phyloP scores from a whole-genome alignment of 2,113 vertebrate genomes.

The Dicrurus megarhynchus region DNA sequence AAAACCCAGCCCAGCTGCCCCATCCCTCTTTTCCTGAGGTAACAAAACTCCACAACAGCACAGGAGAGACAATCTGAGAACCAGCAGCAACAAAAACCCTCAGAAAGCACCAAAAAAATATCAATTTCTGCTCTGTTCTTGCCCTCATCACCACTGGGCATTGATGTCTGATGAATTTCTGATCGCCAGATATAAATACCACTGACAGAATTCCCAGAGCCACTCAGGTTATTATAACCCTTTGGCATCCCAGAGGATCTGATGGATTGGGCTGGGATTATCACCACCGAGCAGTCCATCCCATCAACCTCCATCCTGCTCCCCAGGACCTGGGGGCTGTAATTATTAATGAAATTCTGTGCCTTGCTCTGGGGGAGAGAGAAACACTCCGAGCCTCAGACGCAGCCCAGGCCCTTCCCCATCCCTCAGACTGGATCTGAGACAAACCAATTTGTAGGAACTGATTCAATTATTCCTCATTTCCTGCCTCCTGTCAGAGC shows the following conservation, averaged over 20 bases:
- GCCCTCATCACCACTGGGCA: neutral
- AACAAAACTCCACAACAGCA: neutral
- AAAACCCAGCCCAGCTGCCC: neutral
- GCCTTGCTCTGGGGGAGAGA: neutral
- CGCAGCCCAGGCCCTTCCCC: neutral
- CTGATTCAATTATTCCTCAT: slow-evolving; percentile 24
- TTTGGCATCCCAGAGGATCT: neutral
- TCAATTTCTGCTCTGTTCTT: neutral
- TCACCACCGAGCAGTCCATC: neutral
- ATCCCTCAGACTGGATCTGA: neutral
- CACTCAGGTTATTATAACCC: neutral
- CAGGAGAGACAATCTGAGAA: neutral
- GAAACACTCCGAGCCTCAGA: neutral
- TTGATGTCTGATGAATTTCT: neutral
- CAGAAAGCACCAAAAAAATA: neutral
- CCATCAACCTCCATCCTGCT: neutral
- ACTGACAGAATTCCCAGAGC: neutral
- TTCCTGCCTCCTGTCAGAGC: neutral
- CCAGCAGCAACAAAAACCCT: neutral
- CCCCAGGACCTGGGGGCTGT: neutral
- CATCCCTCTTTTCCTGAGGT: neutral
- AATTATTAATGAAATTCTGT: neutral
- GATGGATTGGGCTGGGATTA: neutral
- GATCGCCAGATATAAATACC: neutral
- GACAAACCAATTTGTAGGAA: neutral